Percentiles rank a stretch among this genome's conserved stretches.
phyloP scores from a whole-genome alignment of 2,797 vertebrate genomes.

The Lates japonicus region DNA sequence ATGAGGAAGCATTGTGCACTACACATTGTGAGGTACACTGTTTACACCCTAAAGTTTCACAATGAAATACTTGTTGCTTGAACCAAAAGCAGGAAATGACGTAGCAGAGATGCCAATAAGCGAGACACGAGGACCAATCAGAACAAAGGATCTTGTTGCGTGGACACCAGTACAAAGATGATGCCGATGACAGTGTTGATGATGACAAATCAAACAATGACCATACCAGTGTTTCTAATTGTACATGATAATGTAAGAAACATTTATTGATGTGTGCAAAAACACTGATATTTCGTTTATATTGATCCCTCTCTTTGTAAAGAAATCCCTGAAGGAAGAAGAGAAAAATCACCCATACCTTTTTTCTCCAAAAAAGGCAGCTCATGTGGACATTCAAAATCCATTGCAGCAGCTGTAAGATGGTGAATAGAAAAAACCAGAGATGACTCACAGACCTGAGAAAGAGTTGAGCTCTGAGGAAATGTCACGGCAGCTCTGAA shows the following conservation, averaged over 20 bases:
- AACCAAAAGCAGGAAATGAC: constrained; percentile 23
- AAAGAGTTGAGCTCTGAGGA: constrained; percentile 18
- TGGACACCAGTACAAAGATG: constrained; percentile 15
- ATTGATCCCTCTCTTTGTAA: constrained; percentile 44
- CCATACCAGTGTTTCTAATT: constrained; percentile 70
- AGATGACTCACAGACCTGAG: constrained; percentile 4
- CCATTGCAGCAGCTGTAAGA: neutral
- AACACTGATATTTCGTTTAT: constrained; percentile 46
- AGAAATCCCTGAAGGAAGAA: constrained; percentile 6
- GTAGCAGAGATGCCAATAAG: neutral
- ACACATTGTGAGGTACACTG: constrained; percentile 40
- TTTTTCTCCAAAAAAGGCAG: constrained; percentile 25
- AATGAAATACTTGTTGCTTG: neutral
- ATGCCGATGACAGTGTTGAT: constrained; percentile 22
- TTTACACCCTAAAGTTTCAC: constrained; percentile 57
- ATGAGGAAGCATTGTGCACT: constrained; percentile 39
- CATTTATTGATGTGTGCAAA: constrained; percentile 59
- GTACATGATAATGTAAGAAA: constrained; percentile 64
- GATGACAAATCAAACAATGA: constrained; percentile 53
- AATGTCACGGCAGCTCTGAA: constrained; percentile 63
- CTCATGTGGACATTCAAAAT: constrained; percentile 12
- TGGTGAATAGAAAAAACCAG: constrained; percentile 9
- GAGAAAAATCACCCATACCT: neutral
- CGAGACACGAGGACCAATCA: constrained; percentile 40
- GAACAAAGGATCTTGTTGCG: constrained; percentile 39